Conservation (phyloP, 2,888 invertebrate species). For the Eupithecia insigniata region DNA sequence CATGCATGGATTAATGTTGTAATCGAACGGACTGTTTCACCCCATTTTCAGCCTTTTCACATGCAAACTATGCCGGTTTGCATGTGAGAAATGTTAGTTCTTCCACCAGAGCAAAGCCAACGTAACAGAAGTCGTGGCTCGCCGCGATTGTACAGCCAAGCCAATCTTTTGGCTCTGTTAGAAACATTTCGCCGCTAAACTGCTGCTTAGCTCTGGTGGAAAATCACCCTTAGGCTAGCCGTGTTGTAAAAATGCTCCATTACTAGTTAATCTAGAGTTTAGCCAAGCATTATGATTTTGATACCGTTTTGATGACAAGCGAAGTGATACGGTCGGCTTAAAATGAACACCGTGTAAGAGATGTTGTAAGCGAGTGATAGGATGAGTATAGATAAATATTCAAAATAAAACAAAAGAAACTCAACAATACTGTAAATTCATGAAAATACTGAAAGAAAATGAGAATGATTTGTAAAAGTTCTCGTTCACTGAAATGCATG, state of each 20-base stretch:
- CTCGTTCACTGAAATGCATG: not conserved
- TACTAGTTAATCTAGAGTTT: not conserved
- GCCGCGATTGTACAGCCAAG: not conserved
- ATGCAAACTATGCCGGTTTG: not conserved
- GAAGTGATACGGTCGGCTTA: not conserved
- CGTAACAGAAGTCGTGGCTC: not conserved
- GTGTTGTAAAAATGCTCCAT: not conserved
- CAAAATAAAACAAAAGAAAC: not conserved
- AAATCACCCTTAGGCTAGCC: not conserved
- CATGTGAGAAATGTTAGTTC: not conserved
- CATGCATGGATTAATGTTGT: slow-evolving; percentile 56
- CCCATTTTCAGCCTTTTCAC: not conserved
- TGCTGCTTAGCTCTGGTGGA: not conserved
- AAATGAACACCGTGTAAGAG: not conserved
- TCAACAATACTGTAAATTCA: not conserved
- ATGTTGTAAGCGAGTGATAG: not conserved
- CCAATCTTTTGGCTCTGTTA: not conserved
- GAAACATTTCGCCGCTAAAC: not conserved
- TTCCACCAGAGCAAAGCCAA: not conserved
- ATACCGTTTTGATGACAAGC: not conserved
- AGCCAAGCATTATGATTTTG: not conserved
- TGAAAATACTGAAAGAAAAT: not conserved
- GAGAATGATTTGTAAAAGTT: not conserved
- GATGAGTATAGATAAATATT: not conserved
- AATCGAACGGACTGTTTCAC: slow-evolving; percentile 12